Conservation (phyloP, 2,888 invertebrate species). For the Melanostoma mellinum region DNA sequence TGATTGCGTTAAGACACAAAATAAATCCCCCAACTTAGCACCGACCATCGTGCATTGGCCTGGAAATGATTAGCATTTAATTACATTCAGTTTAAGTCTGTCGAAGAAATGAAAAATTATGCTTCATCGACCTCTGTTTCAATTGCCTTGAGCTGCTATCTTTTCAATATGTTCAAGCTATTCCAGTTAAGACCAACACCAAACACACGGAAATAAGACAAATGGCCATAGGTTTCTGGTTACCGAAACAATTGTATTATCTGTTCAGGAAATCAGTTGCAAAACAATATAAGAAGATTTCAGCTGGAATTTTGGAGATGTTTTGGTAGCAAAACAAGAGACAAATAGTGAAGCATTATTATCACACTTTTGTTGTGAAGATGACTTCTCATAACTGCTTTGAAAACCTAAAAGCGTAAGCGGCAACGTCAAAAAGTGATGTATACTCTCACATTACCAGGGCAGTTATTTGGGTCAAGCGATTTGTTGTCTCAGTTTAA, state of each 20-base stretch:
- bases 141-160: neutral
- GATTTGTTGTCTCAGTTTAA: conserved; percentile 25
- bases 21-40: conserved; percentile 12
- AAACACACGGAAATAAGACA: neutral
- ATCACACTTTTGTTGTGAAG: no score
- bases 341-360: no score
- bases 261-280: no score
- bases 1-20: conserved; percentile 20
- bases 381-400: no score
- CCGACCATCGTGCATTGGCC: neutral
- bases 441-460: neutral
- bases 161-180: neutral
- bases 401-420: no score
- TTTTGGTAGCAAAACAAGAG: no score
- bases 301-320: no score
- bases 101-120: neutral
- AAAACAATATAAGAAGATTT: no score
- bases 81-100: conserved; percentile 8
- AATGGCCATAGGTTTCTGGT: neutral
- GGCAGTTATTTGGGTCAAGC: conserved; percentile 36
- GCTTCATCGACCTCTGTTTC: conserved; percentile 32
- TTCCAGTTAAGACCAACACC: neutral
- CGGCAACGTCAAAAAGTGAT: no score
- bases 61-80: conserved; percentile 46
- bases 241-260: no score